These are phyloP conservation scores for Microcebus lehilahytsara DNA, from an alignment of 2,113 vertebrate genomes.

Conservation along the genomic window DNA sequence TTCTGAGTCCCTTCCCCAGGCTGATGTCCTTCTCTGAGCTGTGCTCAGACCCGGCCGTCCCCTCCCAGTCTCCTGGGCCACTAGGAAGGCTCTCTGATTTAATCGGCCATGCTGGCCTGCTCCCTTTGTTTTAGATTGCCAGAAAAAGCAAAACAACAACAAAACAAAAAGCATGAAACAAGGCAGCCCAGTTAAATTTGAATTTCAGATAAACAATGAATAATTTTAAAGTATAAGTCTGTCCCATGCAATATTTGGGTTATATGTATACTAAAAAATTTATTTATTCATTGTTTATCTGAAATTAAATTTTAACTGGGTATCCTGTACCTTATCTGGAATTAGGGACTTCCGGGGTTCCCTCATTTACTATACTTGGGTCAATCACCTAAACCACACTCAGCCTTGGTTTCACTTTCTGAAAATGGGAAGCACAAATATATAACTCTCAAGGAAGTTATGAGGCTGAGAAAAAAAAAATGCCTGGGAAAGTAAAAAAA, in stretches of 20 bases:
- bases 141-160: background rate
- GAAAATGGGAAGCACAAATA: background rate
- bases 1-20: rapidly evolving
- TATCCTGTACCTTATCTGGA: background rate
- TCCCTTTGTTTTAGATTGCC: background rate
- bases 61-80: background rate
- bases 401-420: background rate
- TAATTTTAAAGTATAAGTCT: background rate
- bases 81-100: background rate
- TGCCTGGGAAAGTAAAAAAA: background rate
- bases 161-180: background rate
- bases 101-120: background rate
- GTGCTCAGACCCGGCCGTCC: background rate
- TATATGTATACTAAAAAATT: background rate
- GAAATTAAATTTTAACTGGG: background rate
- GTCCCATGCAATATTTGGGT: background rate
- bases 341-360: background rate
- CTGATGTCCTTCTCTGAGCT: background rate
- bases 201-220: background rate
- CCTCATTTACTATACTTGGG: background rate
- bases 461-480: background rate
- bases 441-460: background rate
- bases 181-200: background rate
- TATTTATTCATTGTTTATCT: rapidly evolving
- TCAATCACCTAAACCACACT: background rate